These are phyloP conservation scores for Anomalospiza imberbis DNA, from an alignment of 2,797 vertebrate genomes.

Conservation along the genomic window DNA sequence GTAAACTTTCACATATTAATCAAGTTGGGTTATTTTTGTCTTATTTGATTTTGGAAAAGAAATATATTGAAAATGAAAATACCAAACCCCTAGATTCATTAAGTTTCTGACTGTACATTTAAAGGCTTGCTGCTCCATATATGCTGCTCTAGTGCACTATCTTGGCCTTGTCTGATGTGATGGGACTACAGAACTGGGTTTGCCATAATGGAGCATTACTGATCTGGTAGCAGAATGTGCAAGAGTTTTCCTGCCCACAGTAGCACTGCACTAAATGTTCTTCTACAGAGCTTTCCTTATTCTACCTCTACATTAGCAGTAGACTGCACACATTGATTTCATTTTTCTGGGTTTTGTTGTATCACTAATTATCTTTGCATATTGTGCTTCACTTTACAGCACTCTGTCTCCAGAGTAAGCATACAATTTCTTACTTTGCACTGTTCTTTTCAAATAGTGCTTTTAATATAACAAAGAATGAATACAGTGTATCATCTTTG, in stretches of 20 bases:
- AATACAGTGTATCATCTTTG: neutral
- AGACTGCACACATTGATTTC: neutral
- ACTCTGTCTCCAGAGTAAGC: neutral
- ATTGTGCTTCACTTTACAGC: neutral
- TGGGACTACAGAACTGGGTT: neutral
- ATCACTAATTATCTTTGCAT: neutral
- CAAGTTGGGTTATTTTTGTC: neutral
- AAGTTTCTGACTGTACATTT: neutral
- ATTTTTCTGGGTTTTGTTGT: neutral
- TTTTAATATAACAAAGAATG: neutral
- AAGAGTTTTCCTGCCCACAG: neutral
- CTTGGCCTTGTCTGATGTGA: neutral
- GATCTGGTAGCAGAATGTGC: neutral
- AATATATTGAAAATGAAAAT: neutral
- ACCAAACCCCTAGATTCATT: neutral
- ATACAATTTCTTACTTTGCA: neutral
- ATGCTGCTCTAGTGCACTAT: neutral
- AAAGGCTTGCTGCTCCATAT: neutral
- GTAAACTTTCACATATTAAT: neutral
- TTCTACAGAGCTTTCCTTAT: neutral
- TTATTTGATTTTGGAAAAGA: neutral
- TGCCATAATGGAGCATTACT: neutral
- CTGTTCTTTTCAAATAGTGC: neutral
- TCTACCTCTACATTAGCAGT: neutral
- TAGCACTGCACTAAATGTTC: neutral